phyloP scores from a whole-genome alignment of 1,140 invertebrate species.

The Leptopilina boulardi region DNA sequence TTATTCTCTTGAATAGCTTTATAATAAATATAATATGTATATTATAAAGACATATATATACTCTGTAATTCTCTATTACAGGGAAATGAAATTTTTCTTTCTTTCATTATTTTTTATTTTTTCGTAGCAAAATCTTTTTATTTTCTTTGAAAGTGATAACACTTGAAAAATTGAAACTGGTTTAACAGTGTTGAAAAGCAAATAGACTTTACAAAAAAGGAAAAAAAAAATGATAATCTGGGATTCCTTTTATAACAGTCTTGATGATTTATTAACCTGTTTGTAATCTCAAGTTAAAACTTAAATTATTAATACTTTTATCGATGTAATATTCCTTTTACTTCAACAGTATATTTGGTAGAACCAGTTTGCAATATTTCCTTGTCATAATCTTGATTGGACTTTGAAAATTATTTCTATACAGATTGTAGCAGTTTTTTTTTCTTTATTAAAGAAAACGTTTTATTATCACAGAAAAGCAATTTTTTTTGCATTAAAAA shows the following conservation, averaged over 20 bases:
- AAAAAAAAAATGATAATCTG: neutral
- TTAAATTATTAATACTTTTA: neutral
- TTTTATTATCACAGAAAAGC: too few species aligned
- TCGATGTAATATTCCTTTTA: neutral
- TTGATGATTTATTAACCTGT: neutral
- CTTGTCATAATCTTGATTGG: too few species aligned
- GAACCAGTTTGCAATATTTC: too few species aligned
- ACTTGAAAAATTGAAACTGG: neutral
- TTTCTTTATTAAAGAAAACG: too few species aligned
- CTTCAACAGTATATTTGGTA: too few species aligned
- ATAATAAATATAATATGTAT: too few species aligned
- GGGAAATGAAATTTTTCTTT: neutral
- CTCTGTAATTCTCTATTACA: neutral
- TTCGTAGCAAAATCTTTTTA: neutral
- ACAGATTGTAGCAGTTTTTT: too few species aligned
- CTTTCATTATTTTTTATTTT: neutral
- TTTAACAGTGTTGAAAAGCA: conserved; percentile 1
- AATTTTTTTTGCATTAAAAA: too few species aligned
- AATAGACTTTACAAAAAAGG: too few species aligned
- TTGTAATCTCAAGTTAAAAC: neutral
- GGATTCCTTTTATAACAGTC: neutral
- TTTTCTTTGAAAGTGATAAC: neutral
- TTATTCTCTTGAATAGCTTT: neutral
- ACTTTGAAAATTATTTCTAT: too few species aligned
- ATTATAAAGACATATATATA: too few species aligned